Evolutionary conservation across 1,140 invertebrate genomes (phyloP), one percentile per base, ranked within the genome.

Genomic region (Drosophila arizonae): DNA sequence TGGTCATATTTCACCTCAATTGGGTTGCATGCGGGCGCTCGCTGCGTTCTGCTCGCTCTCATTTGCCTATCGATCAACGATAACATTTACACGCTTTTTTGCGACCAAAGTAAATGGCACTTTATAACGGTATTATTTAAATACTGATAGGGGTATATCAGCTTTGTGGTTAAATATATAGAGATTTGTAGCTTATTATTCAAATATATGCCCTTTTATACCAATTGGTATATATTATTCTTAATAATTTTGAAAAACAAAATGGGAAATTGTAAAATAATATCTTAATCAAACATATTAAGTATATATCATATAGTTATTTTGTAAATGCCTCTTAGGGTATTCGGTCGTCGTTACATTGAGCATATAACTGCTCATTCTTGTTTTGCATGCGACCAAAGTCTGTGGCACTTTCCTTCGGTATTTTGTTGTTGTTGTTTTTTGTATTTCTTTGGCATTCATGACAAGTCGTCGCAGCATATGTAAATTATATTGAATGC

Each of bases 31-130:
- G 69, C 69, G 63, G 69, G 69, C 63, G 41, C 33, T 48, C 50
- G 54, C 64, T 60, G 21, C 43, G 46, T 50, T 28, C 26, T 17
- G 13, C 41, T 41, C 28, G 68, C 55, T 58, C 33, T 33, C 41
- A 33, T 39, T 64, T 60, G 64, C 17, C 24, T 66, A 71, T 71
- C 69, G 69, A 71, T 57, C 64, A 67, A 41, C 64, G 64, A 67
- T 67, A 67, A 50, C 57, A 60, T 30, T 21, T 57, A 57, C 43
- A 33, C 15, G 11, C 11, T 39, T 24, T 39, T 39, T 39, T 39
- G 36, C 11, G 1, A 39, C 10, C 36, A 39, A 39, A 39, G 3
- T 39, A 39, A 39, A 13, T 13, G 11, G 10, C 10, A 39, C 36
- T 39, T 39, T 39, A 4, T 2, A 11, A 4, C 6, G 0, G 36